phyloP scores from a whole-genome alignment of 1,140 invertebrate genomes.

The Latrodectus geometricus region DNA sequence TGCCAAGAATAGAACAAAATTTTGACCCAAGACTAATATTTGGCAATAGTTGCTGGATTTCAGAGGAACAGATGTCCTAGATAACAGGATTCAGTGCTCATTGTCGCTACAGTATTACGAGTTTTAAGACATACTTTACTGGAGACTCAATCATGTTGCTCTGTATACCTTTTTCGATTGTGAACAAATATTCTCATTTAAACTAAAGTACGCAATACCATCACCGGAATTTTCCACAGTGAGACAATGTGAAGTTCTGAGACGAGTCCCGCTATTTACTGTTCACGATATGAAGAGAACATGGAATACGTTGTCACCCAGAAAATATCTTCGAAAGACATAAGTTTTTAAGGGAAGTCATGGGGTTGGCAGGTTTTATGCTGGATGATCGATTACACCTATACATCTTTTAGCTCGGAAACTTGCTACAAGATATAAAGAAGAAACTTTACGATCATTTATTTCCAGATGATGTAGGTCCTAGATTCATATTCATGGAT shows the following conservation, averaged over 20 bases:
- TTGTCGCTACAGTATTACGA: background rate
- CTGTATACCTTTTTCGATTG: background rate
- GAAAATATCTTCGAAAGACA: background rate
- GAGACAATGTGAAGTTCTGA: background rate
- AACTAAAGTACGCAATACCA: background rate
- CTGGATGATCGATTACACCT: background rate
- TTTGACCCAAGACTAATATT: background rate
- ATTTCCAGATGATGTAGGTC: background rate
- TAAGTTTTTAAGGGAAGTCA: background rate
- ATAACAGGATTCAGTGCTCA: background rate
- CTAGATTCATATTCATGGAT: conserved; percentile 16
- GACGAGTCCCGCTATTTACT: background rate
- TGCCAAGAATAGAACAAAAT: background rate
- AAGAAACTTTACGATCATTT: background rate
- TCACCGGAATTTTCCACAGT: background rate
- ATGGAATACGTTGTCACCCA: background rate
- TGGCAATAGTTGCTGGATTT: background rate
- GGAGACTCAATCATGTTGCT: background rate
- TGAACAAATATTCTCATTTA: background rate
- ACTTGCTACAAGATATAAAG: conserved; percentile 13
- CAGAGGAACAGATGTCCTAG: background rate
- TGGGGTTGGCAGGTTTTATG: background rate
- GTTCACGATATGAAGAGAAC: background rate
- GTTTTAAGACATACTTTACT: background rate
- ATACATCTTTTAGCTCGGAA: background rate